phyloP scores from a whole-genome alignment of 2,113 vertebrate genomes.

The Chroicocephalus ridibundus region DNA sequence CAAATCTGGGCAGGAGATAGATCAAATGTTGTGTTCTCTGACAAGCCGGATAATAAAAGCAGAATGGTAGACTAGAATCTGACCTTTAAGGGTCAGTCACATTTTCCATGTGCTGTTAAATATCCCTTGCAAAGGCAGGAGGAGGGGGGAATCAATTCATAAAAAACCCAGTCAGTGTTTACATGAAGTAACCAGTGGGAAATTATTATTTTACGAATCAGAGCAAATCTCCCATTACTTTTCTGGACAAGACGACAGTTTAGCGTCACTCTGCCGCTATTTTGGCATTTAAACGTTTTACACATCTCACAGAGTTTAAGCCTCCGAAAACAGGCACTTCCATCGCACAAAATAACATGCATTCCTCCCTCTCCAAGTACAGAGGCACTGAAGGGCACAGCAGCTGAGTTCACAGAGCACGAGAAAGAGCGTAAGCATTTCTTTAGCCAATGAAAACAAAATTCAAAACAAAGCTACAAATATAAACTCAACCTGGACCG shows the following conservation, averaged over 20 bases:
- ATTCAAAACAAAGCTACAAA: slow-evolving; percentile 7
- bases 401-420: slow-evolving; percentile 16
- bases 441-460: neutral
- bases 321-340: neutral
- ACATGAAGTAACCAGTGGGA: neutral
- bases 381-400: slow-evolving; percentile 3
- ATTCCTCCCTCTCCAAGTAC: neutral
- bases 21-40: neutral
- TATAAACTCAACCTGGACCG: neutral
- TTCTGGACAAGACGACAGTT: slow-evolving; percentile 11
- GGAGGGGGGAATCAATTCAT: neutral
- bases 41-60: neutral
- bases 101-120: slow-evolving; percentile 61
- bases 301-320: neutral
- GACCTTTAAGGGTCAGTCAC: slow-evolving; percentile 68
- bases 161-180: neutral
- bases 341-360: neutral
- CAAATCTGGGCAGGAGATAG: neutral
- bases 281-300: neutral
- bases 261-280: neutral
- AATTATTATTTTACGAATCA: neutral
- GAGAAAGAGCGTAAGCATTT: neutral
- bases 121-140: neutral
- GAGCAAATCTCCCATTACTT: neutral
- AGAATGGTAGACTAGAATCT: neutral